phyloP scores from a whole-genome alignment of 1,140 invertebrate species.

The Bombus waltoni region DNA sequence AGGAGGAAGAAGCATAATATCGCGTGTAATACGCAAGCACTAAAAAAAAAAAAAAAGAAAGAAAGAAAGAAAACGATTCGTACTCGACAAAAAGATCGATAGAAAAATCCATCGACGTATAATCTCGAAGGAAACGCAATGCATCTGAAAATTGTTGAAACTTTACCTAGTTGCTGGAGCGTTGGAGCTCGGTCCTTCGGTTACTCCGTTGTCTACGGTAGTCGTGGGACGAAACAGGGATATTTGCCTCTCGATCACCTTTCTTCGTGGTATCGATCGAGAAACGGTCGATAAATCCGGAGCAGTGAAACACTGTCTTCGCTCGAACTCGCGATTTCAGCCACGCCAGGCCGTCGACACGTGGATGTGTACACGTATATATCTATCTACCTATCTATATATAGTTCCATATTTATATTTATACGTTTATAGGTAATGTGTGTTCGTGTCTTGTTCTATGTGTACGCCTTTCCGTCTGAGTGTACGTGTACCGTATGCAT shows the following conservation, averaged over 20 bases:
- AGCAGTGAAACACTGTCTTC: constrained; percentile 53
- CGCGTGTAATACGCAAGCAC: background rate
- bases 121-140: background rate
- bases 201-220: background rate
- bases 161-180: constrained; percentile 5
- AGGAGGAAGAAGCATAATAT: no score
- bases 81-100: background rate
- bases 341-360: constrained; percentile 48
- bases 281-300: constrained; percentile 37
- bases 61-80: background rate
- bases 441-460: background rate
- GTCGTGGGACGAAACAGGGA: constrained; percentile 36
- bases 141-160: background rate
- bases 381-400: constrained; percentile 32
- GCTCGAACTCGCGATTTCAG: constrained; percentile 51
- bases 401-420: constrained; percentile 52
- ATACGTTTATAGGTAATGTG: constrained; percentile 48
- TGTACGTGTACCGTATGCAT: background rate
- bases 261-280: constrained; percentile 32
- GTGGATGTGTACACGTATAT: constrained; percentile 40
- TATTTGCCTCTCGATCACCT: constrained; percentile 51
- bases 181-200: background rate
- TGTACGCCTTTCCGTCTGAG: background rate
- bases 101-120: background rate
- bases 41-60: background rate